phyloP scores from a whole-genome alignment of 2,888 invertebrate species.

The Athalia rosae region DNA sequence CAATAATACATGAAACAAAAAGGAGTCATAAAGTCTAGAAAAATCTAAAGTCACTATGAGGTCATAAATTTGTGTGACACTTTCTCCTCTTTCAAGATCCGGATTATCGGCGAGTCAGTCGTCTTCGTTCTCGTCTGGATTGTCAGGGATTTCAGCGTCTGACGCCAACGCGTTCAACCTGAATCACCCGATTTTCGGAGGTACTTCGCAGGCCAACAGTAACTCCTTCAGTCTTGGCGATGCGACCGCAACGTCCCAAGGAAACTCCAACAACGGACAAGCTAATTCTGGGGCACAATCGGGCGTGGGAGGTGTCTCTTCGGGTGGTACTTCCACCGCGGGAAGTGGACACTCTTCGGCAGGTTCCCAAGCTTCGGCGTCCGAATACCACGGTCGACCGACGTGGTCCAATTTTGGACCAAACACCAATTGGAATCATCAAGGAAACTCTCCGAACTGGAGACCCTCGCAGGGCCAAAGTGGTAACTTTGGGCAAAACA shows the following conservation, averaged over 20 bases:
- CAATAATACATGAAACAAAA: not conserved
- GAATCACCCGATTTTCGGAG: constrained; percentile 60
- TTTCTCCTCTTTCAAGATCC: constrained; percentile 49
- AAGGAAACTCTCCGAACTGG: constrained; percentile 24
- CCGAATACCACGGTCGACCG: constrained; percentile 49
- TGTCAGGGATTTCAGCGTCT: constrained; percentile 61
- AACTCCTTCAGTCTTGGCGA: constrained; percentile 61
- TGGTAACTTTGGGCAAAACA: constrained; percentile 3
- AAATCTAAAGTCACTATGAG: not conserved
- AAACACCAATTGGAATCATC: constrained; percentile 40
- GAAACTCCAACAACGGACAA: constrained; percentile 62
- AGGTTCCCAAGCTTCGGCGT: constrained; percentile 47
- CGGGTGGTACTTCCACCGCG: constrained; percentile 56
- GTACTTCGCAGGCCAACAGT: constrained; percentile 56
- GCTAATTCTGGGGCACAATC: constrained; percentile 63
- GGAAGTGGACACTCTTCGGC: constrained; percentile 50
- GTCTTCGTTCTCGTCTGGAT: constrained; percentile 62
- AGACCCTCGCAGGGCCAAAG: constrained; percentile 10
- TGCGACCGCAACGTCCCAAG: constrained; percentile 61
- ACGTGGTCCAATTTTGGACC: constrained; percentile 53
- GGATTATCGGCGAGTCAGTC: constrained; percentile 63
- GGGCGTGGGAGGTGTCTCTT: constrained; percentile 57
- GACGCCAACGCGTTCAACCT: constrained; percentile 61
- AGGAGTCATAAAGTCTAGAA: not conserved
- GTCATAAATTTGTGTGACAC: not conserved